phyloP scores from a whole-genome alignment of 1,140 invertebrate genomes.

The Neotoxoptera formosana region DNA sequence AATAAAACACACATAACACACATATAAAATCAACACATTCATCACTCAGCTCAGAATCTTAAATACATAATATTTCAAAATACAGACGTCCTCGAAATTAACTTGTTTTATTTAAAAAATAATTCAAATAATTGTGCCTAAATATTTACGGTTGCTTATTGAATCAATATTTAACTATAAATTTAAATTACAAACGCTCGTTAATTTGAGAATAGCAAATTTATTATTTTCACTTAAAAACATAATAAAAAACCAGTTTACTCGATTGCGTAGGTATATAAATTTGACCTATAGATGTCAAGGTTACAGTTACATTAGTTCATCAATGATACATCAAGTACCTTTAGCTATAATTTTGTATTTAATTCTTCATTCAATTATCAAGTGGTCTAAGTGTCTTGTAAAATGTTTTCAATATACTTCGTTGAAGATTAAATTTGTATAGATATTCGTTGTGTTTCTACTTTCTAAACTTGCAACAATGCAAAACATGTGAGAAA shows the following conservation, averaged over 20 bases:
- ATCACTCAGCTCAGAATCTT: neutral
- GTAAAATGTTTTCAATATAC: neutral
- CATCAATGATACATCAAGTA: neutral
- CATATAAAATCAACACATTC: neutral
- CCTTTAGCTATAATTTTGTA: neutral
- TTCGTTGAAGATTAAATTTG: neutral
- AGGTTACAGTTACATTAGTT: neutral
- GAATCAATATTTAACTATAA: neutral
- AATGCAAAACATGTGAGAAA: neutral
- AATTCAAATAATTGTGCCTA: neutral
- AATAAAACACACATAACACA: neutral
- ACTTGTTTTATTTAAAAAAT: neutral
- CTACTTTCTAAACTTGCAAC: no score
- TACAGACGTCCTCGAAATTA: neutral
- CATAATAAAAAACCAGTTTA: neutral
- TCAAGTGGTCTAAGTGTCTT: neutral
- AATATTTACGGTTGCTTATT: neutral
- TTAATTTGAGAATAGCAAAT: neutral
- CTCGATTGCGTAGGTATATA: neutral
- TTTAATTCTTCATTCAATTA: neutral
- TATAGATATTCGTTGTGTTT: no score
- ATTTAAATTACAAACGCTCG: neutral
- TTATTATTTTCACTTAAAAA: neutral
- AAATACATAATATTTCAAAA: neutral
- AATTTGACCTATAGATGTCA: constrained; percentile 27